Evolutionary conservation across 2,113 vertebrate species (phyloP).

Genomic region (Toxostoma redivivum): DNA sequence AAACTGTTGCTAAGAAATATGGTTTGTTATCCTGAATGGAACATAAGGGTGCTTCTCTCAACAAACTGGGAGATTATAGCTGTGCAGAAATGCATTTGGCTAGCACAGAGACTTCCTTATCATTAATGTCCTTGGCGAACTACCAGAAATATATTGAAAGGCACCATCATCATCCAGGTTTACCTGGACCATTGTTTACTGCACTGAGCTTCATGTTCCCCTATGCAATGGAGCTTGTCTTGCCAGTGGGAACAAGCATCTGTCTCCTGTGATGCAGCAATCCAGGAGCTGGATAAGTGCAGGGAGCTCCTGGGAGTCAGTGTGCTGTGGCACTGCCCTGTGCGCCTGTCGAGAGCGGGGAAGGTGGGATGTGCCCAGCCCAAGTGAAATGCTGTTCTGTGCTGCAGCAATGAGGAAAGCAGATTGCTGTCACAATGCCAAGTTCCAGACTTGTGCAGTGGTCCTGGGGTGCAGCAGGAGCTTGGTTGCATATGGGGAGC

Average conservation of each 20-base stretch:
- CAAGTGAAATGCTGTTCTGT: neutral
- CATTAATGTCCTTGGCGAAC: neutral
- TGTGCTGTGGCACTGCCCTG: rapidly evolving
- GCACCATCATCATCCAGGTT: neutral
- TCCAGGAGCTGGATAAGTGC: rapidly evolving
- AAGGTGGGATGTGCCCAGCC: neutral
- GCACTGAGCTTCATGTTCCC: neutral
- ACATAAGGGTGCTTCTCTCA: neutral
- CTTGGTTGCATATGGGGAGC: neutral
- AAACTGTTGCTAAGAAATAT: constrained; percentile 2
- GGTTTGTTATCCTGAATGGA: neutral
- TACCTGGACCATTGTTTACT: neutral
- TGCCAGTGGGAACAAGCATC: neutral
- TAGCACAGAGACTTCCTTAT: neutral
- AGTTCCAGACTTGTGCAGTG: neutral
- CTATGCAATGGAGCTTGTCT: neutral
- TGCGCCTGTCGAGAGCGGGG: rapidly evolving
- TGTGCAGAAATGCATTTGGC: neutral
- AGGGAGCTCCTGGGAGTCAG: neutral
- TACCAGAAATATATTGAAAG: neutral
- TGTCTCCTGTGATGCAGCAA: neutral
- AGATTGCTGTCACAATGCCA: neutral
- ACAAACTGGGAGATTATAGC: neutral
- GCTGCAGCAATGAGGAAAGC: neutral
- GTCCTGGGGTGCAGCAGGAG: neutral